Evolutionary conservation across 2,113 vertebrate genomes (phyloP).

Genomic region (Stigmatopora nigra): DNA sequence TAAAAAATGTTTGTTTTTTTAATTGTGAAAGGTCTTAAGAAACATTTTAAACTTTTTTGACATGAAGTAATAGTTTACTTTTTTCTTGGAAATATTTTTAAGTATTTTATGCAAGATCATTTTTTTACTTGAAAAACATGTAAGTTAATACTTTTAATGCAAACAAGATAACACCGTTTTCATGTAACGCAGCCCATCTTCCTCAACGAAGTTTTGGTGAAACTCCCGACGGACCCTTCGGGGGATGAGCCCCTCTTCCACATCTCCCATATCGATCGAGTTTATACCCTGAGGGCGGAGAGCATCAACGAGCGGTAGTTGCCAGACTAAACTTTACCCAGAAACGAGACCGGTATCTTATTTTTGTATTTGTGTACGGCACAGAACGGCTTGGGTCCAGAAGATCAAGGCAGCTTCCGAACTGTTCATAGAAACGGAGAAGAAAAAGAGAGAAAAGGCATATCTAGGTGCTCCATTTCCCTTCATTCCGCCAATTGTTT

Average conservation of each 20-base stretch:
- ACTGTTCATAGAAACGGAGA: conserved; percentile 97
- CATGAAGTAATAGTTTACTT: too few relatives aligned
- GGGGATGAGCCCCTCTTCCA: conserved; percentile 97
- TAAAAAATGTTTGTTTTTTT: too few relatives aligned
- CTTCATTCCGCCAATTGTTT: background rate
- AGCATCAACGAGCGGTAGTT: conserved; percentile 91
- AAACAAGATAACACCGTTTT: too few relatives aligned
- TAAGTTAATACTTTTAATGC: background rate
- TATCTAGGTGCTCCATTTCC: conserved; percentile 78
- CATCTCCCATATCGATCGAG: conserved; percentile 96
- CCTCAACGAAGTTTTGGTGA: conserved; percentile 95
- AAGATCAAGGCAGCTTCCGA: conserved; percentile 98
- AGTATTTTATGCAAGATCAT: too few relatives aligned
- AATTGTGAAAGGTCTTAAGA: too few relatives aligned
- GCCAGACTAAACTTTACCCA: background rate
- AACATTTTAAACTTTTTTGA: too few relatives aligned
- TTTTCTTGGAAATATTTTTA: too few relatives aligned
- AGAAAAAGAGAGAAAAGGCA: conserved; percentile 97
- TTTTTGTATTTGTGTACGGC: conserved; percentile 20
- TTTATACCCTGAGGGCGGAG: conserved; percentile 93
- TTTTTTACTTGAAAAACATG: background rate
- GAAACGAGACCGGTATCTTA: background rate
- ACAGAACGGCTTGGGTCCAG: conserved; percentile 97
- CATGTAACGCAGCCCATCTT: conserved; percentile 85
- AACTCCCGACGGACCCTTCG: conserved; percentile 94